Evolutionary conservation across 2,888 invertebrate species (phyloP).

Genomic region (Habroteleia sp.): DNA sequence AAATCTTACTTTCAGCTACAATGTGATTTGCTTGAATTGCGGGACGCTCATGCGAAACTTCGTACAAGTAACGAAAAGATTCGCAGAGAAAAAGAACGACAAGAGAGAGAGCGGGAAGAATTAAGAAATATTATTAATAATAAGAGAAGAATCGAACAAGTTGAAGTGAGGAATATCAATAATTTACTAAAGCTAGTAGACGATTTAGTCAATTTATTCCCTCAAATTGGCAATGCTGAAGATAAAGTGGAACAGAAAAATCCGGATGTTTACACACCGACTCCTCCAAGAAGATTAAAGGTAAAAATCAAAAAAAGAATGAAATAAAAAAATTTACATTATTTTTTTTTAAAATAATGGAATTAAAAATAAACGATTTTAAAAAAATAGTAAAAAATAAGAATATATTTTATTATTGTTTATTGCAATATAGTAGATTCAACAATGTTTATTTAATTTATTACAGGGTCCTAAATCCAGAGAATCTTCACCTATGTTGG

Average conservation of each 20-base stretch:
- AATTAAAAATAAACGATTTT: too few species aligned
- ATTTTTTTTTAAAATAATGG: too few species aligned
- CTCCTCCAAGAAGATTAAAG: constrained; percentile 87
- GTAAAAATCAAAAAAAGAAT: constrained; percentile 72
- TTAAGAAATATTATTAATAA: constrained; percentile 81
- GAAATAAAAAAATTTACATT: too few species aligned
- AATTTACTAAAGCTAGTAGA: constrained; percentile 90
- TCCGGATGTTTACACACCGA: constrained; percentile 84
- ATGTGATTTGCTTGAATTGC: constrained; percentile 92
- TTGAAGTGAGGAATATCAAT: constrained; percentile 88
- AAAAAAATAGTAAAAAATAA: too few species aligned
- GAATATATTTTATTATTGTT: too few species aligned
- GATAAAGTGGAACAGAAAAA: constrained; percentile 79
- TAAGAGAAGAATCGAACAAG: constrained; percentile 83
- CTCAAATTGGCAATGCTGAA: constrained; percentile 81
- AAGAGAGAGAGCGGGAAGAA: constrained; percentile 90
- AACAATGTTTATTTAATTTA: too few species aligned
- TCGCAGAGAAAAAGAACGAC: constrained; percentile 91
- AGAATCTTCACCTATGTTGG: constrained; percentile 88
- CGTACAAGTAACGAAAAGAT: constrained; percentile 95
- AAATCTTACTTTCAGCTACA: constrained; percentile 86
- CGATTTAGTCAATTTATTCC: constrained; percentile 89
- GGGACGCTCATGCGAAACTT: constrained; percentile 95
- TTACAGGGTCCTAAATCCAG: constrained; percentile 86
- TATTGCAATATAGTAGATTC: too few species aligned